Conservation (phyloP, 1,140 invertebrate genomes). For the Bombyx mori region DNA sequence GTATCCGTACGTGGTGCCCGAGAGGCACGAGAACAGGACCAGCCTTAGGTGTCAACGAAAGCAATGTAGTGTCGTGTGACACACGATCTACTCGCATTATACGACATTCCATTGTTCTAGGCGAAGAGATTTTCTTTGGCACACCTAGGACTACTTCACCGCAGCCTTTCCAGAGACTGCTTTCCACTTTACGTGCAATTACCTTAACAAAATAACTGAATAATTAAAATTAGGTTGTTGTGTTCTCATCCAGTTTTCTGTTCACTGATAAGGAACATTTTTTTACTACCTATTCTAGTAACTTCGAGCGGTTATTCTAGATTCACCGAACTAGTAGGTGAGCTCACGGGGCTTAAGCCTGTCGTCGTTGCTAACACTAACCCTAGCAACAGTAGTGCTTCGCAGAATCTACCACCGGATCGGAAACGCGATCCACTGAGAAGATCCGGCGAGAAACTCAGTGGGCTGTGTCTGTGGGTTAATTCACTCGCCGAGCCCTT, state of each 20-base stretch:
- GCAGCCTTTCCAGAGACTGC: conserved; percentile 45
- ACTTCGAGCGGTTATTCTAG: no score
- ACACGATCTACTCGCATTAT: conserved; percentile 31
- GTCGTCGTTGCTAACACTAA: no score
- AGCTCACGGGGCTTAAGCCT: no score
- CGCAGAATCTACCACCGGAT: no score
- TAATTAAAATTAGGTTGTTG: neutral
- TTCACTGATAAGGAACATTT: neutral
- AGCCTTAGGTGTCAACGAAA: conserved; percentile 30
- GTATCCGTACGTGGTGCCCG: conserved; percentile 47
- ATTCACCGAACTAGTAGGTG: no score
- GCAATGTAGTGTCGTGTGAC: conserved; percentile 46
- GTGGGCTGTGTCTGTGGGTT: no score
- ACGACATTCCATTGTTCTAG: conserved; percentile 36
- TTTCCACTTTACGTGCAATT: conserved; percentile 30
- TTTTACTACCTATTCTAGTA: neutral
- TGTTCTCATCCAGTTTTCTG: neutral
- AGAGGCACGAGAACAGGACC: conserved; percentile 50
- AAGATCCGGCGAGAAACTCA: no score
- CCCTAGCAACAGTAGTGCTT: no score
- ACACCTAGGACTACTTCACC: conserved; percentile 32
- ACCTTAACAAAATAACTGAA: conserved; percentile 22
- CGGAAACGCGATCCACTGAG: no score
- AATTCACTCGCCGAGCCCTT: no score
- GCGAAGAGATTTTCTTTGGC: conserved; percentile 30